phyloP scores from a whole-genome alignment of 2,113 vertebrate genomes.

The Eurypyga helias region DNA sequence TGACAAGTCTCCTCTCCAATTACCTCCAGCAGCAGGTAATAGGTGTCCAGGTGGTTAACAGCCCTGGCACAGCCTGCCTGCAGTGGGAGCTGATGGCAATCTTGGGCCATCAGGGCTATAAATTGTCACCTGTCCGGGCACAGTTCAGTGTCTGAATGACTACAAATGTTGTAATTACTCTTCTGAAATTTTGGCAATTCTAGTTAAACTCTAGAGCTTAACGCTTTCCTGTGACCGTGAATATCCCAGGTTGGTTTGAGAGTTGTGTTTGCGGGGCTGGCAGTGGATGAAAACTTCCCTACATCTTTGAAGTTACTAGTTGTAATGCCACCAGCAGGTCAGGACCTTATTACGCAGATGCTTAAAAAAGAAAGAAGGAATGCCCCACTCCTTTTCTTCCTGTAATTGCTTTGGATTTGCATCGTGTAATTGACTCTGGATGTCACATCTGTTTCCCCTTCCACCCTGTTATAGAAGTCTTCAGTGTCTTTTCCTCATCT shows the following conservation, averaged over 20 bases:
- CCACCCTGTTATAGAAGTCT: background rate
- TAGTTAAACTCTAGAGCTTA: background rate
- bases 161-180: background rate
- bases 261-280: background rate
- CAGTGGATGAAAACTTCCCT: background rate
- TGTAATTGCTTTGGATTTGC: background rate
- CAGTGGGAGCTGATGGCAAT: background rate
- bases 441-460: background rate
- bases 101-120: background rate
- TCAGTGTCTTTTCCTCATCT: background rate
- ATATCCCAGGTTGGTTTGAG: background rate
- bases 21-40: background rate
- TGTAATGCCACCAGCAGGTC: background rate
- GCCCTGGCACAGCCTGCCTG: background rate
- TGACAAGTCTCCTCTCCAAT: background rate
- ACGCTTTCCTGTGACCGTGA: background rate
- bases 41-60: background rate
- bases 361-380: background rate
- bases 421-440: background rate
- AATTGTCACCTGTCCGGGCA: rapidly evolving
- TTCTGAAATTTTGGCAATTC: background rate
- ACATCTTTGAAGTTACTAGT: background rate
- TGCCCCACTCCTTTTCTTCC: background rate
- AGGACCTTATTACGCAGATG: background rate
- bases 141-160: background rate